Conservation (phyloP, 2,888 invertebrate species). For the Agriopis aurantiaria region DNA sequence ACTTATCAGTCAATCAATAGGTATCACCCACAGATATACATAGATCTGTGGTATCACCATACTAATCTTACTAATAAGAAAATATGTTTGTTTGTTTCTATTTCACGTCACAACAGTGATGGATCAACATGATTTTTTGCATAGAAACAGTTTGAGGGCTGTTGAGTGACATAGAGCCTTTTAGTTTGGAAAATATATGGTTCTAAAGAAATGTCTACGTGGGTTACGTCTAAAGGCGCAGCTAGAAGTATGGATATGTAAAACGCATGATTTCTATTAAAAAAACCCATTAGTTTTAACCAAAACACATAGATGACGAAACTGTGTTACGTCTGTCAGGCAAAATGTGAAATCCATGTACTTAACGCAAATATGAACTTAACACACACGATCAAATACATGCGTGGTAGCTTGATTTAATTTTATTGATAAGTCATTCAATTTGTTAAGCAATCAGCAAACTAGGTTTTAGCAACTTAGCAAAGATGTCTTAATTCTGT, state of each 20-base stretch:
- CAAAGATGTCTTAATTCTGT: not conserved
- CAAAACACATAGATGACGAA: not conserved
- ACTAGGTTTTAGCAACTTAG: not conserved
- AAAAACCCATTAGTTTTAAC: slow-evolving; percentile 28
- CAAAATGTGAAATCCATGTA: slow-evolving; percentile 33
- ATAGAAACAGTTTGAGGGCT: too few species aligned
- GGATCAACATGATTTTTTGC: too few species aligned
- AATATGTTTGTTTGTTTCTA: too few species aligned
- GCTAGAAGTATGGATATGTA: not conserved
- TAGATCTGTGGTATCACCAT: too few species aligned
- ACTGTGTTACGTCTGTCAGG: slow-evolving; percentile 16
- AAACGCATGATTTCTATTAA: not conserved
- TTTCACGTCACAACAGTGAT: too few species aligned
- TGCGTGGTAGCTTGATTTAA: not conserved
- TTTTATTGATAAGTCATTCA: slow-evolving; percentile 3
- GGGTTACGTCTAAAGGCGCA: too few species aligned
- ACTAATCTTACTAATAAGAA: too few species aligned
- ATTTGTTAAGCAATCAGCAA: not conserved
- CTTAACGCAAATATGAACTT: slow-evolving; percentile 16
- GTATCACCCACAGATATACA: too few species aligned
- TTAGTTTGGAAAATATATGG: too few species aligned
- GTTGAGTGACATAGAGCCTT: too few species aligned
- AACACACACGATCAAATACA: slow-evolving; percentile 18
- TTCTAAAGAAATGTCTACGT: too few species aligned
- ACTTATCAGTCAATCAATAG: too few species aligned